Evolutionary conservation across 2,113 vertebrate genomes (phyloP).

Genomic region (Sporophila hypoxantha): DNA sequence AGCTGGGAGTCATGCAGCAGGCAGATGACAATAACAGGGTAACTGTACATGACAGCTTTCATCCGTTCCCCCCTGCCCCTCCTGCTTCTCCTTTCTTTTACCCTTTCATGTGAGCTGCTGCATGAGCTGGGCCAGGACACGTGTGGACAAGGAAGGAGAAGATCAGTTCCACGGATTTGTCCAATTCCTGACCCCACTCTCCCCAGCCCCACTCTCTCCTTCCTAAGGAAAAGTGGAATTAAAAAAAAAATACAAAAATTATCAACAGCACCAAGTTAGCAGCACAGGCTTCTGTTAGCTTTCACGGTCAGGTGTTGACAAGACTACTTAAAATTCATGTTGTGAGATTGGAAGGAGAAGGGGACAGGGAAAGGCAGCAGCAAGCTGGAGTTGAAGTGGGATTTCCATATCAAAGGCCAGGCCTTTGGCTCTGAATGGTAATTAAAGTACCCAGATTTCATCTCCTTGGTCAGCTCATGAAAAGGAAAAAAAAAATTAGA

Average conservation of each 20-base stretch:
- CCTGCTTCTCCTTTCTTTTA: background rate
- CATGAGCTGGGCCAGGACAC: background rate
- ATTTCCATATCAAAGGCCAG: constrained; percentile 98
- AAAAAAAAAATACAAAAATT: background rate
- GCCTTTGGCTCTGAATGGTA: constrained; percentile 91
- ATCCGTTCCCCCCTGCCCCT: constrained; percentile 25
- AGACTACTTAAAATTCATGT: constrained; percentile 90
- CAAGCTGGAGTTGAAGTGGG: constrained; percentile 80
- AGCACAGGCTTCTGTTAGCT: constrained; percentile 57
- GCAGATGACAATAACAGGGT: constrained; percentile 77
- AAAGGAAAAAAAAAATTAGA: constrained; percentile 79
- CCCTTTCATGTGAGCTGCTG: constrained; percentile 57
- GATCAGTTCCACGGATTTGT: background rate
- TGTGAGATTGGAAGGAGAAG: constrained; percentile 73
- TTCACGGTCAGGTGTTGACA: constrained; percentile 81
- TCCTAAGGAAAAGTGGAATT: background rate
- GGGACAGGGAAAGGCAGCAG: constrained; percentile 66
- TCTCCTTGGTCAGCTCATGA: constrained; percentile 90
- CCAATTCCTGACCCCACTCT: background rate
- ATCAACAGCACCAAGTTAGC: constrained; percentile 38
- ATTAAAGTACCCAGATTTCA: constrained; percentile 93
- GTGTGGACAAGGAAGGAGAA: background rate
- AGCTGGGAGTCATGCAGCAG: constrained; percentile 73
- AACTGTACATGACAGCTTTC: constrained; percentile 73
- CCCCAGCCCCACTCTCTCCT: background rate